Base-by-base conservation (phyloP, 2,113 vertebrate species). In the Periophthalmodon schlosseri region DNA sequence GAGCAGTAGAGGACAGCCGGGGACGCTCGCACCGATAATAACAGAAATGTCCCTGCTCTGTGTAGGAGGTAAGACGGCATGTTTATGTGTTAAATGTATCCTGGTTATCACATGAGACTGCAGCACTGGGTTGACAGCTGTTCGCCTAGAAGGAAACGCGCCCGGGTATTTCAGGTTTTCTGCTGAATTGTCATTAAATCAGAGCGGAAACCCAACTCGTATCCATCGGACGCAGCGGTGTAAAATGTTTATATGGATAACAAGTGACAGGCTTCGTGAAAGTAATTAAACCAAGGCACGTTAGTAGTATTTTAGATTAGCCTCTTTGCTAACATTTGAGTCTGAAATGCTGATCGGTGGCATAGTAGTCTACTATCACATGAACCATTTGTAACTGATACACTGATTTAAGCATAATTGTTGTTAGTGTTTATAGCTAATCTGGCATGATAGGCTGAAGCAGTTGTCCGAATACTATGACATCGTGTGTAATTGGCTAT, bases 21-120 rank as follows among this genome's bases (percentile, higher is more conserved):
- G 89, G 75, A 90, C 85, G 77, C 89, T 86, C 86, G 73, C 85
- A 47, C 81, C 77, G 76, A 84, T 75, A 44, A 60, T 75, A 47
- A 57, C 77, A 90, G 92, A 89, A 88, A 96, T 96, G 96, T 96
- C 96, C 88, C 94, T 96, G 84, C 94, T 96, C 23, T 96, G 96
- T 83, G 96, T 96, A 67, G 94, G 96, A 95, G 96, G 96, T 96
- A 93, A 89, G 92, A 61, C 11, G 54, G 56, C 52, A 28, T 4
- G 36, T 56, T 16, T 0, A 68, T 12, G 34, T 47, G 33, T 63
- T 10, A 0, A 14, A 18, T 44, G 11, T 52, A 54, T 63, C 47
- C 18, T n/a, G 61, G 66, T 73, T 77, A 36, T 73, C 63, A 77
- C 70, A 69, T 24, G 67, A 23, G 68, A 69, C 70, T 69, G 84